These are phyloP conservation scores for Pyrrhosoma nymphula DNA, from an alignment of 2,888 invertebrate genomes.

Conservation along the genomic window DNA sequence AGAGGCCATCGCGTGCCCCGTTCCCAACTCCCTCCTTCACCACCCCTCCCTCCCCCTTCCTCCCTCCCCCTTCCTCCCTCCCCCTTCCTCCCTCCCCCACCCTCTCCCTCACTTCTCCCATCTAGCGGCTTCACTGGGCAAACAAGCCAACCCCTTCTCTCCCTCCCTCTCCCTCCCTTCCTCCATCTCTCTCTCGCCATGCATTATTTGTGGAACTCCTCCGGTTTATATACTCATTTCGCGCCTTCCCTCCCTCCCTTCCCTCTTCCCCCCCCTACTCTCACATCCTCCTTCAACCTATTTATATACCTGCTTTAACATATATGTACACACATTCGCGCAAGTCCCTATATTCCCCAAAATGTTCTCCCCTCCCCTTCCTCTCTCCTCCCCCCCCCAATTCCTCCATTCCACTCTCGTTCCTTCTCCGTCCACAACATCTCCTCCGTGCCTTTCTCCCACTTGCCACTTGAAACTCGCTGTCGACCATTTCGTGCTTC, in stretches of 20 bases:
- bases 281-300: not conserved
- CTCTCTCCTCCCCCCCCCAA: not conserved
- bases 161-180: not conserved
- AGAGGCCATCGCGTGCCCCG: too few species aligned
- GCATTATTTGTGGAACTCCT: conserved; percentile 21
- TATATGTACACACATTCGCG: too few species aligned
- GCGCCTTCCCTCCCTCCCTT: not conserved
- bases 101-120: not conserved
- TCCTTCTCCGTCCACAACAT: too few species aligned
- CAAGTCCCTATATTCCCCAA: too few species aligned
- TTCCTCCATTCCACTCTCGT: not conserved
- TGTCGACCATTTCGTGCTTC: too few species aligned
- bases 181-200: not conserved
- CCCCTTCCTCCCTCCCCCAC: not conserved
- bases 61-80: not conserved
- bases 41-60: too few species aligned
- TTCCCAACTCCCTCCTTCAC: too few species aligned
- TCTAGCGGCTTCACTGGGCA: not conserved
- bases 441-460: too few species aligned
- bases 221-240: not conserved
- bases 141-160: not conserved
- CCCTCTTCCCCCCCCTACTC: not conserved
- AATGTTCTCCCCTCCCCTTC: too few species aligned
- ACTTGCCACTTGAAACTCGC: too few species aligned
- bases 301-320: too few species aligned